Conservation (phyloP, 1,140 invertebrate genomes). For the Apis cerana region DNA sequence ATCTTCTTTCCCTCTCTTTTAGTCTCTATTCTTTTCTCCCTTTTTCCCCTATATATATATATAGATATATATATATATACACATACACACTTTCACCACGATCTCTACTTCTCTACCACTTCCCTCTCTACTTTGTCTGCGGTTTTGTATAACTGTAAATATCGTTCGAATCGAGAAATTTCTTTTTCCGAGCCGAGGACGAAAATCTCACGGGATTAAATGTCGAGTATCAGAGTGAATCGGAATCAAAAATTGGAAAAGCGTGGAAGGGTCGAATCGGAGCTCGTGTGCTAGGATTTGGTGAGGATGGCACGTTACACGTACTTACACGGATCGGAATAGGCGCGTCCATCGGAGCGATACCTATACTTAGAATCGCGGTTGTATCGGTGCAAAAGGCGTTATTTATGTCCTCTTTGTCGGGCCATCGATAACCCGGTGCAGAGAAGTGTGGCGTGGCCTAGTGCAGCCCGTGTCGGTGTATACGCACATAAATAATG, state of each 20-base stretch:
- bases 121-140: conserved; percentile 14
- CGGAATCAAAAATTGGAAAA: too few relatives aligned
- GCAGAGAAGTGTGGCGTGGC: conserved; percentile 56
- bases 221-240: too few relatives aligned
- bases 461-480: conserved; percentile 63
- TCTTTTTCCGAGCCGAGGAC: too few relatives aligned
- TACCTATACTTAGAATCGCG: conserved; percentile 12
- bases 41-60: not conserved
- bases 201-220: too few relatives aligned
- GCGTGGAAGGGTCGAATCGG: too few relatives aligned
- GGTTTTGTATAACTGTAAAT: too few relatives aligned
- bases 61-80: too few relatives aligned
- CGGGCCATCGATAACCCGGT: conserved; percentile 71
- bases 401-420: conserved; percentile 77
- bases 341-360: not conserved
- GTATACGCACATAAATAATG: conserved; percentile 76
- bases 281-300: too few relatives aligned
- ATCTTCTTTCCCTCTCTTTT: conserved; percentile 42
- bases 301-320: not conserved
- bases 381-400: conserved; percentile 63
- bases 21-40: not conserved
- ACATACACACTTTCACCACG: not conserved
- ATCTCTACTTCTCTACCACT: conserved; percentile 43
- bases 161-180: too few relatives aligned
- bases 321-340: not conserved